phyloP scores from a whole-genome alignment of 2,888 invertebrate genomes.

The Acanthoscelides obtectus region DNA sequence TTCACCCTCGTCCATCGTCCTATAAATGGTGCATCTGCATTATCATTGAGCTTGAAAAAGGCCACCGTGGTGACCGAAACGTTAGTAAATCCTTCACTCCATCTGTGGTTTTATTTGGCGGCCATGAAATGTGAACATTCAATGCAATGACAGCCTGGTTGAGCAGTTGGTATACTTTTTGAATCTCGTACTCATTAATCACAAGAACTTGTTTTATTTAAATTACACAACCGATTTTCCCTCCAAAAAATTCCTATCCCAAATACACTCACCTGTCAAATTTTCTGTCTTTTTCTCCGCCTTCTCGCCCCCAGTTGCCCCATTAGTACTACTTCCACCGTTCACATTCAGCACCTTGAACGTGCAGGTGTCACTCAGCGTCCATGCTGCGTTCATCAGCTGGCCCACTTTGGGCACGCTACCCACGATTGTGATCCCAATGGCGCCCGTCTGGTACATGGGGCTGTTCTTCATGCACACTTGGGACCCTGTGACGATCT shows the following conservation, averaged over 20 bases:
- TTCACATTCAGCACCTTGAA: conserved; percentile 74
- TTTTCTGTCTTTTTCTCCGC: not conserved
- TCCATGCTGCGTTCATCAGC: conserved; percentile 94
- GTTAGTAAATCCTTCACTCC: conserved; percentile 77
- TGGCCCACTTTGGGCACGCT: conserved; percentile 94
- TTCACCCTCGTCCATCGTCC: too few species aligned
- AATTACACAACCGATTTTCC: too few species aligned
- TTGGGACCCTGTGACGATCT: conserved; percentile 77
- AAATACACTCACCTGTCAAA: conserved; percentile 8
- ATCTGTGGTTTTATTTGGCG: conserved; percentile 86
- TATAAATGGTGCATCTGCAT: too few species aligned
- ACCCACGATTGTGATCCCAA: conserved; percentile 82
- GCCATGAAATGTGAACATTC: conserved; percentile 54
- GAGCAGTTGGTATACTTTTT: too few species aligned
- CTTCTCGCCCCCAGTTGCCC: not conserved
- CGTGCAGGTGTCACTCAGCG: conserved; percentile 85
- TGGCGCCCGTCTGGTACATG: conserved; percentile 94
- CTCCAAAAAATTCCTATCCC: too few species aligned
- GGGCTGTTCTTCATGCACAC: conserved; percentile 97
- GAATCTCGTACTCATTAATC: too few species aligned
- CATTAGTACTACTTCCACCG: conserved; percentile 9
- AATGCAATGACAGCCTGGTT: too few species aligned
- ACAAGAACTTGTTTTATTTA: too few species aligned
- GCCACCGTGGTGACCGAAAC: too few species aligned
- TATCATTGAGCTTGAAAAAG: too few species aligned